Evolutionary conservation across 2,888 invertebrate genomes (phyloP).

Genomic region (Spialia ferax): DNA sequence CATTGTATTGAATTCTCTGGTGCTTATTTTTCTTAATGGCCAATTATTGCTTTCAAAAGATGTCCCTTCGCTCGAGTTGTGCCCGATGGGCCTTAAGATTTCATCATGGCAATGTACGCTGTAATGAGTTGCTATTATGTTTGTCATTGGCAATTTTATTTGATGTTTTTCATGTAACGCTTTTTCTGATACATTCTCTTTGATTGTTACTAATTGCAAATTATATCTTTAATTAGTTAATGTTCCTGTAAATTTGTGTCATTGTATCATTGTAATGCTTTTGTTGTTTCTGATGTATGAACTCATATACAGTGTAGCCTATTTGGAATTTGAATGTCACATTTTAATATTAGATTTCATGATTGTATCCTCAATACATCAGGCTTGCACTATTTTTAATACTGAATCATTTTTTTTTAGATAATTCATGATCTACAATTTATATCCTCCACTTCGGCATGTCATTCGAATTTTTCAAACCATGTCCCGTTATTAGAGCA

Average conservation of each 20-base stretch:
- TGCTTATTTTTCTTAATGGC: constrained; percentile 31
- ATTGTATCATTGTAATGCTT: too few relatives aligned
- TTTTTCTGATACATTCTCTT: background rate
- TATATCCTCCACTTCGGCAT: background rate
- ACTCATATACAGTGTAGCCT: too few relatives aligned
- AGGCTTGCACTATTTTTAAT: too few relatives aligned
- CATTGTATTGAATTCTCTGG: constrained; percentile 35
- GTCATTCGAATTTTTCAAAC: background rate
- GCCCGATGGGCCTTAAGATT: constrained; percentile 1
- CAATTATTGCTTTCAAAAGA: constrained; percentile 34
- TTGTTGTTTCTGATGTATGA: too few relatives aligned
- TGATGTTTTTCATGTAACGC: background rate
- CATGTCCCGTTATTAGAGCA: constrained; percentile 4
- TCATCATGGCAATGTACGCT: background rate
- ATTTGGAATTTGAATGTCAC: too few relatives aligned
- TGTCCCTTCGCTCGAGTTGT: background rate
- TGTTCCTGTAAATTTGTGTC: too few relatives aligned
- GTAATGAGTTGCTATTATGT: background rate
- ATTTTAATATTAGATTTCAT: too few relatives aligned
- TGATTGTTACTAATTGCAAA: background rate
- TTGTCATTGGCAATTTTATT: background rate
- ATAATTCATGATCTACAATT: background rate
- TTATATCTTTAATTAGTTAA: too few relatives aligned
- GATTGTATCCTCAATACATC: too few relatives aligned
- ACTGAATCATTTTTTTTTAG: too few relatives aligned